Evolutionary conservation across 2,797 vertebrate genomes (phyloP), one percentile per base, ranked within the genome.

Genomic region (Lagocephalus sceleratus): DNA sequence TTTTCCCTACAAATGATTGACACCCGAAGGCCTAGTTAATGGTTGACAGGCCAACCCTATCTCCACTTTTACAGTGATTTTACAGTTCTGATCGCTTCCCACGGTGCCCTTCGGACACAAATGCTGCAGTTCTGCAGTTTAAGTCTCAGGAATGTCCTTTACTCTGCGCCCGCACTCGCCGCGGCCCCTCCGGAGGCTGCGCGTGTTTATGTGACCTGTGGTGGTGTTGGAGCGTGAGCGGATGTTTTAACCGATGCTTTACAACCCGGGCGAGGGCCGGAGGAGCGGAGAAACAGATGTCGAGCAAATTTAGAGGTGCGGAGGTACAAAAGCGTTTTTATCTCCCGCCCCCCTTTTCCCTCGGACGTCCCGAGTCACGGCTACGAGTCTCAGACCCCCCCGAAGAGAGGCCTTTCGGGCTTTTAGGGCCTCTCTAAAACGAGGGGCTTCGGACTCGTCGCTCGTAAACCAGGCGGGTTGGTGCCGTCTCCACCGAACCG

Each of bases 191-290:
- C 54, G 20, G 63, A 53, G 60, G 49, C 60, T 58, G n/a, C 0
- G 60, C 52, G 46, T 81, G 68, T 81, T 79, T 81, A 52, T 70
- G 46, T 79, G 78, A 76, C 80, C 80, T 57, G 68, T 77, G 75
- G 71, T 72, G 45, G 68, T 66, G 71, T 63, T 60, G 35, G 47
- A 68, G 69, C 51, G 68, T 41, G 66, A 62, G 57, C 66, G 73
- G 62, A n/a, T 50, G 58, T 75, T 57, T 65, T 64, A n/a, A 63
- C 55, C 65, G 40, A 51, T 54, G 48, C 16, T 41, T 10, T 14
- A 55, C 46, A 20, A 17, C n/a, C n/a, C 14, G 63, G 22, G 44
- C 40, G 50, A 39, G 50, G 44, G 41, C 25, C 46, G 21, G 16
- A 46, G 50, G 62, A 40, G 50, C 58, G 38, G 43, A 50, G 53